Base-by-base conservation (phyloP, 1,140 invertebrate species). In the Drusus annulatus region DNA sequence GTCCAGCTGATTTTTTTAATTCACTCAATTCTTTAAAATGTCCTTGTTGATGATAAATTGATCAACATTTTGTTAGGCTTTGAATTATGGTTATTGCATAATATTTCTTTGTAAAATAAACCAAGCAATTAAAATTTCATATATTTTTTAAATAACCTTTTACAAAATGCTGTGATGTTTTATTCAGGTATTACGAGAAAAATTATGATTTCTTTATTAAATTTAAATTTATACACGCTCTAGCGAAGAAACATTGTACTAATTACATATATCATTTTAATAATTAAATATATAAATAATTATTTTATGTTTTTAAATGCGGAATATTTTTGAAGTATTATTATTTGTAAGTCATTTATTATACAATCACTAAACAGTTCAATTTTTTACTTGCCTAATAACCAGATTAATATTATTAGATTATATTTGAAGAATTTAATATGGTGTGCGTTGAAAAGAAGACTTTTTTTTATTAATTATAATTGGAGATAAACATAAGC, bases 201-300 rank as follows among this genome's bases (percentile, higher is more conserved):
- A 65, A 28, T 65, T 25, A 28, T 36, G 28, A 25, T 65, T 31
- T 28, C 15, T 28, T 65, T 65, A 65, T 45, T 45, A 13, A 45
- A 45, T 31, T 7, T 15, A 25, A 65, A 65, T 50, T 69, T 69
- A 65, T 69, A 45, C 65, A 69, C 65, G 45, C 65, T n/a, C 45
- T n/a, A 51, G 17, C 65, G 36, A 69, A 69, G 65, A 69, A 19
- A 51, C 21, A 65, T 69, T 69, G 65, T 21, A 69, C 65, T 69
- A 69, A 25, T 28, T 45, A 45, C 36, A 45, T 45, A 45, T 45
- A 45, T 45, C 36, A 45, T 45, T 13, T 45, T 13, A 45, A 45
- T 45, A n/a, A n/a, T n/a, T n/a, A n/a, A n/a, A n/a, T n/a, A n/a
- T n/a, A n/a, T n/a, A n/a, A n/a, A n/a, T 45, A 45, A 45, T 13